phyloP scores from a whole-genome alignment of 2,797 vertebrate genomes.

The Acanthopagrus latus region DNA sequence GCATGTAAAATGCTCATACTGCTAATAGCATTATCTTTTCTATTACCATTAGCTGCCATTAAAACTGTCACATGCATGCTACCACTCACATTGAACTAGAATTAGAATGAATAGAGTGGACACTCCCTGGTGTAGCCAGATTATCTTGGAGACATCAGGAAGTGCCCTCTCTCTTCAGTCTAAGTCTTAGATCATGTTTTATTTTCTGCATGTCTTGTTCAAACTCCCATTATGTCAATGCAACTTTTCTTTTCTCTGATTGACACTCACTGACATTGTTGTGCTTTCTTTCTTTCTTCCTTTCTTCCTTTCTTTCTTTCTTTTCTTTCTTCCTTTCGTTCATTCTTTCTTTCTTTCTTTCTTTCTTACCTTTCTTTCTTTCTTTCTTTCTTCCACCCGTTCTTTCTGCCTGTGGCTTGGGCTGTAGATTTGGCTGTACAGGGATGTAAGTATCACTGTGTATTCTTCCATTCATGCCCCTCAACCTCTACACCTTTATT shows the following conservation, averaged over 20 bases:
- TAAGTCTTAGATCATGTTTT: slow-evolving; percentile 47
- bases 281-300: slow-evolving; percentile 93
- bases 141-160: slow-evolving; percentile 9
- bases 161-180: slow-evolving; percentile 58
- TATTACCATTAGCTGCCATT: slow-evolving; percentile 49
- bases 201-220: slow-evolving; percentile 88
- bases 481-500: slow-evolving; percentile 21
- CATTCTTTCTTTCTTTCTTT: slow-evolving; percentile 85
- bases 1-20: slow-evolving; percentile 60
- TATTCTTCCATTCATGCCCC: slow-evolving; percentile 74
- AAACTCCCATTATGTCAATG: slow-evolving; percentile 86
- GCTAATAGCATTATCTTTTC: slow-evolving; percentile 51
- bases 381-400: slow-evolving; percentile 90
- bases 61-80: slow-evolving; percentile 52
- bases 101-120: slow-evolving; percentile 51
- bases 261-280: slow-evolving; percentile 99
- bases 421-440: slow-evolving; percentile 99
- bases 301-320: slow-evolving; percentile 89
- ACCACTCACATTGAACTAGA: slow-evolving; percentile 42
- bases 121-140: slow-evolving; percentile 37
- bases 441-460: slow-evolving; percentile 99
- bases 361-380: slow-evolving; percentile 85
- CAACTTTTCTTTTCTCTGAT: slow-evolving; percentile 91
- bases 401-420: slow-evolving; percentile 97
- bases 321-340: slow-evolving; percentile 17